Conservation (phyloP, 2,113 vertebrate species). For the Struthidea cinerea region DNA sequence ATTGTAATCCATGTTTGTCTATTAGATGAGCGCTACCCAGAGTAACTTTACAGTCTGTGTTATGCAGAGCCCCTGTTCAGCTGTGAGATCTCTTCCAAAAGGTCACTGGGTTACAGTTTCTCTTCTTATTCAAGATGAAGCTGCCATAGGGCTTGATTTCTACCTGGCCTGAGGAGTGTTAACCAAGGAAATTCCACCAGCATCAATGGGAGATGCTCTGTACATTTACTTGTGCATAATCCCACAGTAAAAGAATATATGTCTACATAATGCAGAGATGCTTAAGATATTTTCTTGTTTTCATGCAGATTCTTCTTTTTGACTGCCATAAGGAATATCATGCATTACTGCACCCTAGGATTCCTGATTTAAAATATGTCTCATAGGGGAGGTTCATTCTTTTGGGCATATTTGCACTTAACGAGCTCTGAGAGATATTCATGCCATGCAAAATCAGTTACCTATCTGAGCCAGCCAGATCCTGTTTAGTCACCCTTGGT, state of each 20-base stretch:
- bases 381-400: background rate
- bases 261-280: constrained; percentile 20
- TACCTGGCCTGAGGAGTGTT: background rate
- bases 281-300: constrained; percentile 31
- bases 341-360: background rate
- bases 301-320: constrained; percentile 23
- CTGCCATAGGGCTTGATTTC: background rate
- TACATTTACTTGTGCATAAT: background rate
- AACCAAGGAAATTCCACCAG: background rate
- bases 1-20: background rate
- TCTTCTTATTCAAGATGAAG: background rate
- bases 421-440: constrained; percentile 5
- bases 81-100: background rate
- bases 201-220: background rate
- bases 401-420: constrained; percentile 20
- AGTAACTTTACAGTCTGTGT: background rate
- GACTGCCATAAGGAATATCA: constrained; percentile 13
- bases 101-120: background rate
- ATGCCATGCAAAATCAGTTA: constrained; percentile 1
- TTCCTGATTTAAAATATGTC: constrained; percentile 20
- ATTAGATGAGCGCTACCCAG: background rate
- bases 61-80: background rate
- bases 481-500: background rate
- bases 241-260: background rate
- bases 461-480: background rate